Percentiles rank a stretch among this genome's conserved stretches.
phyloP scores from a whole-genome alignment of 2,888 invertebrate genomes.

The Dendrolimus houi region DNA sequence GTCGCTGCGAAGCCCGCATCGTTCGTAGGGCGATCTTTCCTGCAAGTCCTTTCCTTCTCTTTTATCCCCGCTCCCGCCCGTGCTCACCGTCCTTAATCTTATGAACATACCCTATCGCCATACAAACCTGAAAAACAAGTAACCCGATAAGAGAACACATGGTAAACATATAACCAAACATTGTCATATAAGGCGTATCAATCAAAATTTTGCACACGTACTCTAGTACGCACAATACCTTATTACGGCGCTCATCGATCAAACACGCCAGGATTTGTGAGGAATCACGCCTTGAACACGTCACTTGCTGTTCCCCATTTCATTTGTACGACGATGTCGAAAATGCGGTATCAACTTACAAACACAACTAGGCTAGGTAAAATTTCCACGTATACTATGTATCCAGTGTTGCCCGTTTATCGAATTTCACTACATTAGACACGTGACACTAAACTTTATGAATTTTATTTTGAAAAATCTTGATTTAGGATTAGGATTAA shows the following conservation, averaged over 20 bases:
- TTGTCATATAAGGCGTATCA: not conserved
- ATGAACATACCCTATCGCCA: too few species aligned
- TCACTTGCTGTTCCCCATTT: slow-evolving; percentile 14
- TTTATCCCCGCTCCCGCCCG: too few species aligned
- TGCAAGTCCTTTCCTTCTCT: too few species aligned
- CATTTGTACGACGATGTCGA: slow-evolving; percentile 12
- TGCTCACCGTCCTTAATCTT: too few species aligned
- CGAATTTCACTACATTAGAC: too few species aligned
- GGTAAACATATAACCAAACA: not conserved
- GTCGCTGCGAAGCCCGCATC: too few species aligned
- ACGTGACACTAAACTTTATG: too few species aligned
- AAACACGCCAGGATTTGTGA: slow-evolving; percentile 10
- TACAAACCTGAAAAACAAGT: not conserved
- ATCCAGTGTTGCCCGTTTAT: too few species aligned
- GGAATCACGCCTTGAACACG: slow-evolving; percentile 4
- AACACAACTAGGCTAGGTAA: not conserved
- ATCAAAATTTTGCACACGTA: not conserved
- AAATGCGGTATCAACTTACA: not conserved
- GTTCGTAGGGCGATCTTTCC: too few species aligned
- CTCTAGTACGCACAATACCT: slow-evolving; percentile 10
- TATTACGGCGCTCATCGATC: slow-evolving; percentile 21
- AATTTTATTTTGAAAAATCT: too few species aligned
- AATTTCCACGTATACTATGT: too few species aligned
- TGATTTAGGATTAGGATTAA: too few species aligned
- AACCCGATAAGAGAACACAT: not conserved